Percentiles rank a stretch among this genome's conserved stretches.
These are phyloP conservation scores for Microcebus murinus DNA, from an alignment of 2,113 vertebrate species.

Conservation along the genomic window DNA sequence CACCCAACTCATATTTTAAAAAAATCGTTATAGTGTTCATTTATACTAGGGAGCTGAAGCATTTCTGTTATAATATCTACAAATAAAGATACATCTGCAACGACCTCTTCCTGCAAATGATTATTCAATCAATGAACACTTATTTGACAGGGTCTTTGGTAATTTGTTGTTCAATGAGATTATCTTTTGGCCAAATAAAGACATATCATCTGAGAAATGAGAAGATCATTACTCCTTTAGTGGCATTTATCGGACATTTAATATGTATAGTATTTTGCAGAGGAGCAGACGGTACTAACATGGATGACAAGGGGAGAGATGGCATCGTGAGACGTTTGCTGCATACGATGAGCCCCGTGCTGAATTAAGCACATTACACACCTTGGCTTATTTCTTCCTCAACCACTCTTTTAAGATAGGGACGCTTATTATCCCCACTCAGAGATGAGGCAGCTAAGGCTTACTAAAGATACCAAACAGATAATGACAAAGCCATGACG, in stretches of 20 bases:
- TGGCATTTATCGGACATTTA: background rate
- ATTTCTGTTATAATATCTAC: background rate
- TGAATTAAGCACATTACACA: background rate
- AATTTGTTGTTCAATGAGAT: background rate
- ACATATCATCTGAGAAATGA: background rate
- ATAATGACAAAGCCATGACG: background rate
- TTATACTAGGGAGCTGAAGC: background rate
- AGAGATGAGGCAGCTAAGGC: background rate
- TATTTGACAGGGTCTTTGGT: background rate
- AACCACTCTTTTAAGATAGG: background rate
- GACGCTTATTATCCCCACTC: background rate
- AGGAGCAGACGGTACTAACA: background rate
- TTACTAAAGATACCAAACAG: background rate
- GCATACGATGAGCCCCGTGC: background rate
- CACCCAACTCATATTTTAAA: background rate
- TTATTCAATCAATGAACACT: background rate
- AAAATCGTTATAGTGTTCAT: background rate
- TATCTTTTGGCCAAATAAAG: slow-evolving; percentile 19
- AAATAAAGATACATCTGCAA: background rate
- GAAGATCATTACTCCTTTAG: background rate
- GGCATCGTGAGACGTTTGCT: background rate
- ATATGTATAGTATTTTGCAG: background rate
- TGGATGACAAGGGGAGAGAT: background rate
- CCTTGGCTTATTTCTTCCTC: background rate
- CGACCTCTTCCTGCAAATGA: background rate